Conservation (phyloP, 1,140 invertebrate species). For the Leptopilina boulardi region DNA sequence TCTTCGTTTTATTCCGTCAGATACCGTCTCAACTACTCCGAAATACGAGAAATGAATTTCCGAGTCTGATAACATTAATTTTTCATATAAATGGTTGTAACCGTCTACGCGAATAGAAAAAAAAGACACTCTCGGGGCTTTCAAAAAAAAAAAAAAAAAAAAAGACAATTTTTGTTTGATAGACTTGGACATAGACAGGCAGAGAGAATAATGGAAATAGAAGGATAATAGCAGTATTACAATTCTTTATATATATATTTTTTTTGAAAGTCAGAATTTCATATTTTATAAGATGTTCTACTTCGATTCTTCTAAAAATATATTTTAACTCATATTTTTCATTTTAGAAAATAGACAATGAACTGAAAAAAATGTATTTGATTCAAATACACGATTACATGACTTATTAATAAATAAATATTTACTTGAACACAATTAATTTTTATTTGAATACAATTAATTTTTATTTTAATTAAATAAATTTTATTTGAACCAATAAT, state of each 20-base stretch:
- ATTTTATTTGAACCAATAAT: too few relatives aligned
- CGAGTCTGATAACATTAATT: conserved; percentile 35
- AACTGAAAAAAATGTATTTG: too few relatives aligned
- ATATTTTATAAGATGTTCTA: too few relatives aligned
- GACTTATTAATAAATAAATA: too few relatives aligned
- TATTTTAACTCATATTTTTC: too few relatives aligned
- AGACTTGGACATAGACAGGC: not conserved
- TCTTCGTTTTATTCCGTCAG: not conserved
- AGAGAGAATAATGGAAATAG: not conserved
- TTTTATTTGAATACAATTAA: too few relatives aligned
- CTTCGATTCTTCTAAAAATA: too few relatives aligned
- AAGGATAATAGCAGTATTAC: not conserved
- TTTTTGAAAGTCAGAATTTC: not conserved
- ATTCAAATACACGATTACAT: too few relatives aligned
- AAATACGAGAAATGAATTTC: conserved; percentile 36
- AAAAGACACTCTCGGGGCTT: not conserved
- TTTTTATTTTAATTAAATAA: too few relatives aligned
- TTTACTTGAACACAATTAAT: too few relatives aligned
- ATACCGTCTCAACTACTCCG: not conserved
- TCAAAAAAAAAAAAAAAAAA: not conserved
- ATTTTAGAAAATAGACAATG: too few relatives aligned
- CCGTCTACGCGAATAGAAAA: not conserved
- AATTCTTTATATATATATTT: not conserved
- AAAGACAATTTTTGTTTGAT: not conserved
- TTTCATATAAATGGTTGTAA: conserved; percentile 35